Percentiles rank a stretch among this genome's conserved stretches.
Conservation (phyloP, 2,888 invertebrate species). For the Hemicrepidius hirtus region DNA sequence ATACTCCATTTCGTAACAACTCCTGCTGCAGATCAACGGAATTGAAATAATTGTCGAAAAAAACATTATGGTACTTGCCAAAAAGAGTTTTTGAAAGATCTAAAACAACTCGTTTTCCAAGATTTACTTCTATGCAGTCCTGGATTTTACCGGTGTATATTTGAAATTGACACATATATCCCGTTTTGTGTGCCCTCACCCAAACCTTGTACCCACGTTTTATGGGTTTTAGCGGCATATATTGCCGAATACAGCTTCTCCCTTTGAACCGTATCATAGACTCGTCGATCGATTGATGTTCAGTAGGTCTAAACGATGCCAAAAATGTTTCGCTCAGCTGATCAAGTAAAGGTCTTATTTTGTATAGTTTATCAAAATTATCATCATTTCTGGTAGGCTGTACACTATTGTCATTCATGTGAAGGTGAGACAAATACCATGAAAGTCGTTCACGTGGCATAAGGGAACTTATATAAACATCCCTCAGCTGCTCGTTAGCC, state of each 20-base stretch:
- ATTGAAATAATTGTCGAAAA: constrained; percentile 60
- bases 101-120: constrained; percentile 44
- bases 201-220: constrained; percentile 61
- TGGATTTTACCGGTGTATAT: constrained; percentile 63
- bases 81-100: constrained; percentile 38
- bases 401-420: constrained; percentile 58
- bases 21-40: constrained; percentile 50
- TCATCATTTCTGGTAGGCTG: constrained; percentile 48
- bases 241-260: constrained; percentile 52
- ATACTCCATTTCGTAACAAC: constrained; percentile 48
- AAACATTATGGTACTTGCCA: constrained; percentile 53
- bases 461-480: constrained; percentile 42
- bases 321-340: constrained; percentile 49
- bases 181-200: constrained; percentile 56
- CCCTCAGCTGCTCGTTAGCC: constrained; percentile 39
- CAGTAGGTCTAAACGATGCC: not conserved
- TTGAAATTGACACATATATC: constrained; percentile 60
- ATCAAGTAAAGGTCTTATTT: constrained; percentile 57
- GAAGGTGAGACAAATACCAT: constrained; percentile 51
- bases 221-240: constrained; percentile 56
- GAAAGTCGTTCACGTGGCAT: constrained; percentile 47
- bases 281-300: constrained; percentile 57
- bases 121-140: constrained; percentile 55
- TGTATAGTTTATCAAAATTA: constrained; percentile 58
- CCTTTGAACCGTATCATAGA: constrained; percentile 61